Evolutionary conservation across 1,140 invertebrate species (phyloP).

Genomic region (Ladona fulva): DNA sequence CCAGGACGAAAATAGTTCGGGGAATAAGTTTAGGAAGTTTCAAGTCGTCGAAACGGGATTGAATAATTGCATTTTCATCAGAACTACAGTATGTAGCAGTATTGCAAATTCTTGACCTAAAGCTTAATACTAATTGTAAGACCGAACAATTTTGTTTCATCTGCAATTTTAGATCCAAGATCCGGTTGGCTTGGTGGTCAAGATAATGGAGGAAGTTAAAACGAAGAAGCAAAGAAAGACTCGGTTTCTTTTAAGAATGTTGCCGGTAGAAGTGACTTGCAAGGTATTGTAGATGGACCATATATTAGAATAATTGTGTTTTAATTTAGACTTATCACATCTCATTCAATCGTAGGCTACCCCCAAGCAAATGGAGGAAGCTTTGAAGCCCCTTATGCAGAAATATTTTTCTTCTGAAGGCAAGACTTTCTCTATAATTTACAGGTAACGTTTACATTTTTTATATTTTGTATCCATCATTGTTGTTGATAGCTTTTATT

Average conservation of each 20-base stretch:
- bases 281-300: slow-evolving; percentile 36
- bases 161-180: slow-evolving; percentile 43
- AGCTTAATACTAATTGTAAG: background rate
- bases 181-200: slow-evolving; percentile 56
- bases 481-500: background rate
- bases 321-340: background rate
- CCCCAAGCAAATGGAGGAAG: slow-evolving; percentile 56
- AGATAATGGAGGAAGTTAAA: slow-evolving; percentile 63
- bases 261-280: slow-evolving; percentile 73
- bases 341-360: slow-evolving; percentile 41
- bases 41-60: slow-evolving; percentile 62
- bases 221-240: slow-evolving; percentile 56
- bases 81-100: slow-evolving; percentile 42
- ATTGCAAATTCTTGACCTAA: slow-evolving; percentile 12
- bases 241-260: slow-evolving; percentile 61
- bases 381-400: slow-evolving; percentile 57
- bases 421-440: slow-evolving; percentile 65
- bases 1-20: slow-evolving; percentile 37
- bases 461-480: background rate
- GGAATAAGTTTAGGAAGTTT: slow-evolving; percentile 33
- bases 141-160: background rate
- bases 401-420: slow-evolving; percentile 61
- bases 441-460: slow-evolving; percentile 44
- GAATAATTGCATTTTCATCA: slow-evolving; percentile 77
- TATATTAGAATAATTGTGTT: background rate